A percentile compares a stretch with the other conserved stretches of the same genome.
phyloP scores from a whole-genome alignment of 2,113 vertebrate genomes.

The Gadus macrocephalus region DNA sequence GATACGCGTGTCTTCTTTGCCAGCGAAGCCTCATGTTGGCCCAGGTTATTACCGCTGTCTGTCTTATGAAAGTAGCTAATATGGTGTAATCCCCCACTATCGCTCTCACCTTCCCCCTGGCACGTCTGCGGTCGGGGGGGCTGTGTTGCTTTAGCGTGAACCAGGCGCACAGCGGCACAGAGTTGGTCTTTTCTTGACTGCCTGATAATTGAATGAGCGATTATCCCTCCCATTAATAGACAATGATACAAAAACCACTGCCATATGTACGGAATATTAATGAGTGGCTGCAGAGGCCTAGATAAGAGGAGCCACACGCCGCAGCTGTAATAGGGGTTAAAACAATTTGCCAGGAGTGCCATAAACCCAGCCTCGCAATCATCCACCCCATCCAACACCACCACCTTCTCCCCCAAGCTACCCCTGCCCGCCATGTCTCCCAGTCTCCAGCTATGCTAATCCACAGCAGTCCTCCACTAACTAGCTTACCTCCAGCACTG shows the following conservation, averaged over 20 bases:
- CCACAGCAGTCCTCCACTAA: conserved; percentile 33
- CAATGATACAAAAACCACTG: conserved; percentile 90
- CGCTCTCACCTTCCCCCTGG: conserved; percentile 69
- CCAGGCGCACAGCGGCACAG: conserved; percentile 49
- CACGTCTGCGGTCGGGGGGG: conserved; percentile 60
- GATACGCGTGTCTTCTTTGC: no score
- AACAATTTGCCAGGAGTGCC: conserved; percentile 65
- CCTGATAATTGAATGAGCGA: conserved; percentile 98
- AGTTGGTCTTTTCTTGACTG: conserved; percentile 85
- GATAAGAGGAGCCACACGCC: conserved; percentile 87
- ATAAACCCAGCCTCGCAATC: conserved; percentile 26
- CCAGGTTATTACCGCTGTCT: conserved; percentile 43
- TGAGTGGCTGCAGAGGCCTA: conserved; percentile 91
- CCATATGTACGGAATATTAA: conserved; percentile 97
- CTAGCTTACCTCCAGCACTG: conserved; percentile 31
- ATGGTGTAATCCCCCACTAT: conserved; percentile 76
- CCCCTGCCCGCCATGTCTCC: conserved; percentile 13
- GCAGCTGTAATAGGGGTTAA: conserved; percentile 75
- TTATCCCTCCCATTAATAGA: conserved; percentile 97
- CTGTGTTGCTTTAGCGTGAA: conserved; percentile 51
- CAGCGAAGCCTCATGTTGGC: conserved; percentile 23
- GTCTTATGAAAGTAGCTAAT: conserved; percentile 77
- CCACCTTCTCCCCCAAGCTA: not conserved
- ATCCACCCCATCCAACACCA: not conserved
- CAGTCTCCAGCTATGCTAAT: conserved; percentile 51